phyloP scores from a whole-genome alignment of 2,888 invertebrate genomes.

The Acronicta leporina region DNA sequence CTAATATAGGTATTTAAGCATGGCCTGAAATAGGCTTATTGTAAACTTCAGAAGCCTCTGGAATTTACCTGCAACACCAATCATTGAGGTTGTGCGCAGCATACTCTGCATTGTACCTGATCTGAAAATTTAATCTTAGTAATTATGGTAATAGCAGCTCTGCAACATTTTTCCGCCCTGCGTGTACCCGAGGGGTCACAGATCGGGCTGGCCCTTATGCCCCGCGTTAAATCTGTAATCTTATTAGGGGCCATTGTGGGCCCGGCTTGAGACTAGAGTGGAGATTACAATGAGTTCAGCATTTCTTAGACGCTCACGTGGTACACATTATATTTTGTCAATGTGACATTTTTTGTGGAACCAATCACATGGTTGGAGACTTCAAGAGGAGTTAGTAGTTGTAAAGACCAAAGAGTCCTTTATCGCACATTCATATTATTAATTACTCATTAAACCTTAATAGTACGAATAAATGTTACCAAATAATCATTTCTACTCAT shows the following conservation, averaged over 20 bases:
- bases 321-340: not conserved
- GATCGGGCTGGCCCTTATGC: conserved; percentile 28
- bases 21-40: too few relatives aligned
- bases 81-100: not conserved
- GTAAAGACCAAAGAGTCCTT: too few relatives aligned
- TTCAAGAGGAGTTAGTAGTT: not conserved
- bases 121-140: conserved; percentile 41
- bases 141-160: conserved; percentile 42
- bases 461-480: too few relatives aligned
- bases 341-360: not conserved
- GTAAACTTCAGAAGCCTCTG: not conserved
- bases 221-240: conserved; percentile 48
- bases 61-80: not conserved
- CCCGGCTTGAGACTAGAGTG: conserved; percentile 3
- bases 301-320: conserved; percentile 9
- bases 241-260: conserved; percentile 40
- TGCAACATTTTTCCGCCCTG: conserved; percentile 32
- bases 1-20: too few relatives aligned
- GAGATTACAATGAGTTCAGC: conserved; percentile 42
- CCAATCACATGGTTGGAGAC: not conserved
- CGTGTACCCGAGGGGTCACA: conserved; percentile 28
- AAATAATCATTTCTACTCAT: too few relatives aligned
- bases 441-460: too few relatives aligned
- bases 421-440: too few relatives aligned
- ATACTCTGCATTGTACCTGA: conserved; percentile 20